Evolutionary conservation across 2,113 vertebrate genomes (phyloP).

Genomic region (Passer domesticus): DNA sequence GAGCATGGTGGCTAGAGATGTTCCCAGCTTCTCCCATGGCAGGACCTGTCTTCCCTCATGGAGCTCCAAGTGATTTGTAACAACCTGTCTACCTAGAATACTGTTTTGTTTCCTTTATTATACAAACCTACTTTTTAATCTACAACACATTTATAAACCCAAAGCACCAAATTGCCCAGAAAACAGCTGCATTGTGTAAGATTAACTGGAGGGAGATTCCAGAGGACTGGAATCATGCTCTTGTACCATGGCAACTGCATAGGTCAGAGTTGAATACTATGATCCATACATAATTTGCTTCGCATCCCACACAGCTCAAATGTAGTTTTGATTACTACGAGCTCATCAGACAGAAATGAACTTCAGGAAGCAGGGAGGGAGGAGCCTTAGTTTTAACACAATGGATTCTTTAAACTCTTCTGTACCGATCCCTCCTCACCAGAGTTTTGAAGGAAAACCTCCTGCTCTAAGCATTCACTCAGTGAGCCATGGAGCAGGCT

Average conservation of each 20-base stretch:
- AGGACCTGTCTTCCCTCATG: not conserved
- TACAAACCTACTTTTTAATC: conserved; percentile 19
- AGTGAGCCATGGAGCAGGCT: not conserved
- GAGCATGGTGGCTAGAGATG: not conserved
- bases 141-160: conserved; percentile 36
- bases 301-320: conserved; percentile 38
- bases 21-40: not conserved
- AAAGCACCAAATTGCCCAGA: conserved; percentile 38
- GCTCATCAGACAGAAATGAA: not conserved
- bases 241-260: conserved; percentile 50
- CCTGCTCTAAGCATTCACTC: not conserved
- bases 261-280: conserved; percentile 41
- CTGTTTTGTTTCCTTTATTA: conserved; percentile 34
- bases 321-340: conserved; percentile 34
- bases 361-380: not conserved
- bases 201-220: conserved; percentile 36
- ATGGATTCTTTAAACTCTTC: not conserved
- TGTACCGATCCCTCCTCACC: not conserved
- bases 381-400: conserved; percentile 5
- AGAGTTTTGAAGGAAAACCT: conserved; percentile 8
- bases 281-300: conserved; percentile 40
- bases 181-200: conserved; percentile 45
- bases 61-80: not conserved
- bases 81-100: not conserved
- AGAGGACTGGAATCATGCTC: conserved; percentile 19